A percentile compares a stretch with the other conserved stretches of the same genome.
phyloP scores from a whole-genome alignment of 2,797 vertebrate species.

The Siniperca obscura region DNA sequence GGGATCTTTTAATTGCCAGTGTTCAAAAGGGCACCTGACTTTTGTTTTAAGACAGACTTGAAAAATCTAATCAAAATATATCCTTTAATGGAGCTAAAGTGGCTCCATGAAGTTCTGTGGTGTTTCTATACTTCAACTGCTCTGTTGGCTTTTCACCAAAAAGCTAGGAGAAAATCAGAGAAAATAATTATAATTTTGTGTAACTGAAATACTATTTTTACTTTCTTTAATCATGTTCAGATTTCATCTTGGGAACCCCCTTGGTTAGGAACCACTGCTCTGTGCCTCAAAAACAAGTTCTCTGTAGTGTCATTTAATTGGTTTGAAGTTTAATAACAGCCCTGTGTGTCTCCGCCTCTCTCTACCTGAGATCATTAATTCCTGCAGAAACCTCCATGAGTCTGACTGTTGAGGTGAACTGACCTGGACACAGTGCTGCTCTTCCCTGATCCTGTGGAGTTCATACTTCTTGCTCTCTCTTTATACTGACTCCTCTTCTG shows the following conservation, averaged over 20 bases:
- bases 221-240: neutral
- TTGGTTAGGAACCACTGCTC: neutral
- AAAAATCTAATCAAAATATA: too few species aligned
- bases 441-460: slow-evolving; percentile 96
- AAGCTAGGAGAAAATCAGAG: too few species aligned
- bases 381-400: slow-evolving; percentile 23
- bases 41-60: too few species aligned
- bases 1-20: too few species aligned
- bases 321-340: slow-evolving; percentile 34
- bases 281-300: neutral
- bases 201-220: neutral
- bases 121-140: too few species aligned
- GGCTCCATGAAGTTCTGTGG: too few species aligned
- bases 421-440: slow-evolving; percentile 97
- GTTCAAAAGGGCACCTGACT: too few species aligned
- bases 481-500: slow-evolving; percentile 93
- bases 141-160: too few species aligned
- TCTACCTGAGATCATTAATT: slow-evolving; percentile 26
- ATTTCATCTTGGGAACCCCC: neutral
- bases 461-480: slow-evolving; percentile 95
- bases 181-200: neutral
- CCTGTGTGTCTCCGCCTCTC: neutral
- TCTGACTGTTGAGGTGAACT: slow-evolving; percentile 36
- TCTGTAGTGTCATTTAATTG: neutral
- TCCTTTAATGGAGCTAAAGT: too few species aligned